A percentile compares a stretch with the other conserved stretches of the same genome.
These are phyloP conservation scores for Emydura subglobosa DNA, from an alignment of 2,113 vertebrate genomes.

Conservation along the genomic window DNA sequence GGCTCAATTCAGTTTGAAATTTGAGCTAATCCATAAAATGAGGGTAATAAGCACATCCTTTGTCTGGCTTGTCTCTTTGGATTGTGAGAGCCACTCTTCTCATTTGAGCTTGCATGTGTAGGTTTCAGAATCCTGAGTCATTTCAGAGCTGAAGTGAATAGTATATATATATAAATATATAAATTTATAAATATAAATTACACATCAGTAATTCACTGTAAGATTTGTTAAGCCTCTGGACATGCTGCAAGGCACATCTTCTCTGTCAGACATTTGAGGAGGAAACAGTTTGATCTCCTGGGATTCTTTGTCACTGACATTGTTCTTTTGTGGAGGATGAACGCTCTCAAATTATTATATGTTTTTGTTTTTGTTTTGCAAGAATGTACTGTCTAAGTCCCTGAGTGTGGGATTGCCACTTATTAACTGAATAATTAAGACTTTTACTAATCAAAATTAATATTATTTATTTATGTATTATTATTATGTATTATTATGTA, in stretches of 20 bases:
- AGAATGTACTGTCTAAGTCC: not conserved
- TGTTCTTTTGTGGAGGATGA: not conserved
- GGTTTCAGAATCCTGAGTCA: not conserved
- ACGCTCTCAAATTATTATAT: not conserved
- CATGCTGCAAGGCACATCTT: not conserved
- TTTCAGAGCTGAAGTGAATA: not conserved
- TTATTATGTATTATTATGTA: no score
- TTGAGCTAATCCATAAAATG: not conserved
- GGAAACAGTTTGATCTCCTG: not conserved
- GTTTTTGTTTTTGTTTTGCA: not conserved
- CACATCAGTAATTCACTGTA: not conserved
- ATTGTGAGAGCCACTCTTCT: not conserved
- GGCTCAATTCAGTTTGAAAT: not conserved
- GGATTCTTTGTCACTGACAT: not conserved
- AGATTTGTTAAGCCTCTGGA: not conserved
- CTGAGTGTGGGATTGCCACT: not conserved
- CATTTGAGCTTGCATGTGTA: not conserved
- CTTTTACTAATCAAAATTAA: not conserved
- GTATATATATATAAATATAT: not conserved
- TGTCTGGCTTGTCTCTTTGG: not conserved
- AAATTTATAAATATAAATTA: no score
- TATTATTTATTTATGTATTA: no score
- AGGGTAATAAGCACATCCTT: not conserved
- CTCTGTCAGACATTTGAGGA: not conserved
- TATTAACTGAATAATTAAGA: not conserved